These are phyloP conservation scores for Tinamus guttatus DNA, from an alignment of 2,113 vertebrate species.

Conservation along the genomic window DNA sequence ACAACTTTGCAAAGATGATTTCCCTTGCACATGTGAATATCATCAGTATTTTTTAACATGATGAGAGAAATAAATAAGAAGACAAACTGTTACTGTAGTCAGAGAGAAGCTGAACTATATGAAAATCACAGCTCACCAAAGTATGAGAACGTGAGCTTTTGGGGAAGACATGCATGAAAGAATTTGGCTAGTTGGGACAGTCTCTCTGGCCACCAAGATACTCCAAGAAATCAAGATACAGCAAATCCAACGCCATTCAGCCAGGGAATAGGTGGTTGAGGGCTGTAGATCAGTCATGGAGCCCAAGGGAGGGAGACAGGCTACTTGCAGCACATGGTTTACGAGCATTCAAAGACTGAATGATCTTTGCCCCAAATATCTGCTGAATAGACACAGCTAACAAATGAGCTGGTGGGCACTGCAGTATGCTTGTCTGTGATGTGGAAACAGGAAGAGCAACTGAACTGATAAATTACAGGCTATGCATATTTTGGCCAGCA, in stretches of 20 bases:
- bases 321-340: neutral
- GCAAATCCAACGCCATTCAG: neutral
- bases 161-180: constrained; percentile 19
- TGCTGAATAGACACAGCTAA: neutral
- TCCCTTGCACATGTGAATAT: neutral
- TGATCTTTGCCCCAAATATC: neutral
- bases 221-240: neutral
- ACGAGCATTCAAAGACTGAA: neutral
- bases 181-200: neutral
- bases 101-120: neutral
- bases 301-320: neutral
- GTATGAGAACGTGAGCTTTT: neutral
- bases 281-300: neutral
- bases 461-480: neutral
- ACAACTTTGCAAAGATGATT: neutral
- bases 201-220: neutral
- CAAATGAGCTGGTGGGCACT: constrained; percentile 22
- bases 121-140: neutral
- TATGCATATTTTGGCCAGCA: constrained; percentile 11
- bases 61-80: neutral
- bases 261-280: neutral
- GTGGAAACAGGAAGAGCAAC: neutral
- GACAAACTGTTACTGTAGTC: neutral
- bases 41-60: neutral
- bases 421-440: neutral